A percentile compares a stretch with the other conserved stretches of the same genome.
phyloP scores from a whole-genome alignment of 2,113 vertebrate genomes.

The Vulpes ferrilata region DNA sequence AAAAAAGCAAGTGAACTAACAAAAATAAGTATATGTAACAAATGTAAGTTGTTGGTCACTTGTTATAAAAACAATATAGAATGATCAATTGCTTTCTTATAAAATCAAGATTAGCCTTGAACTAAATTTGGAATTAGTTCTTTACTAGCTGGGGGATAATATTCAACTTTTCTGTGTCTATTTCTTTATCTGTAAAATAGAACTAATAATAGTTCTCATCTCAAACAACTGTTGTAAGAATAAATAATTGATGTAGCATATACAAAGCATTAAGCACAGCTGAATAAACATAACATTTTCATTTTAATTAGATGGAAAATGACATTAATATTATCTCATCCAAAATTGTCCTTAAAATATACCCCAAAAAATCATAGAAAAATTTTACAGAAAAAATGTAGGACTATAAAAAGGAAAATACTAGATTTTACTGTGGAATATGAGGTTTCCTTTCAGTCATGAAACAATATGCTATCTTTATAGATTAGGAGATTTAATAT shows the following conservation, averaged over 20 bases:
- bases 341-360: background rate
- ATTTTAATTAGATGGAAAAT: background rate
- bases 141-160: background rate
- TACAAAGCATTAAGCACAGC: background rate
- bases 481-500: background rate
- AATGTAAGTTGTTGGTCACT: background rate
- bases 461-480: background rate
- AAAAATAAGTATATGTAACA: background rate
- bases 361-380: background rate
- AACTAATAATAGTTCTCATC: background rate
- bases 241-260: background rate
- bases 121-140: background rate
- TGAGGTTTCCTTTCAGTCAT: background rate
- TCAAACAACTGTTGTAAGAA: background rate
- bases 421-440: background rate
- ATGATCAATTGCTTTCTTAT: background rate
- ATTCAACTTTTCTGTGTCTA: background rate
- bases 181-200: background rate
- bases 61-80: background rate
- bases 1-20: background rate
- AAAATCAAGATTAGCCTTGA: background rate
- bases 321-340: constrained; percentile 19
- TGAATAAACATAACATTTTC: background rate
- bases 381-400: background rate
- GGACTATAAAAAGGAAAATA: background rate